Conservation (phyloP, 2,113 vertebrate genomes). For the Monopterus albus region DNA sequence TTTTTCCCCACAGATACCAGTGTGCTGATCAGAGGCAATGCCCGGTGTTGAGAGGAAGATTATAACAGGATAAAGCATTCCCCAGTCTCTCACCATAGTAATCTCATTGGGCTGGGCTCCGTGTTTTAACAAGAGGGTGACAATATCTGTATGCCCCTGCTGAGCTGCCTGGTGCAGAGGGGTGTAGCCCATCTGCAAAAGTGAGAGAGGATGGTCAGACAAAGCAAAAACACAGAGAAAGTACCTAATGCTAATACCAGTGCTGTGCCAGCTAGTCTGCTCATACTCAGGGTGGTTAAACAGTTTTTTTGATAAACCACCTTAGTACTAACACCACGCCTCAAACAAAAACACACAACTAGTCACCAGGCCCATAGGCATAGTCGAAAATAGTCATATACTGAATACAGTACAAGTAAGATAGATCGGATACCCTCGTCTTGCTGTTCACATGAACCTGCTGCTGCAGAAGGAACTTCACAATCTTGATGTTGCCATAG, state of each 20-base stretch:
- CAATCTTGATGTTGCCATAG: slow-evolving; percentile 98
- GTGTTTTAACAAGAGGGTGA: slow-evolving; percentile 92
- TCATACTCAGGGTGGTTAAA: neutral
- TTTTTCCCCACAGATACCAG: neutral
- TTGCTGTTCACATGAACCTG: slow-evolving; percentile 94
- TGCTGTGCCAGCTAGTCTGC: no score
- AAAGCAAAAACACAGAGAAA: neutral
- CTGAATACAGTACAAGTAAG: neutral
- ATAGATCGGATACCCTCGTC: slow-evolving; percentile 87
- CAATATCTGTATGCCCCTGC: slow-evolving; percentile 95
- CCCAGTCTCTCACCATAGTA: slow-evolving; percentile 85
- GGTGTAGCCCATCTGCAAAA: slow-evolving; percentile 90
- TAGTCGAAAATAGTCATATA: neutral
- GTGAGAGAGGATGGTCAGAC: neutral
- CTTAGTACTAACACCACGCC: no score
- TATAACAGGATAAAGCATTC: neutral
- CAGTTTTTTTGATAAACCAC: no score
- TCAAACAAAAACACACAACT: neutral
- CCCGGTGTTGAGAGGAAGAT: neutral
- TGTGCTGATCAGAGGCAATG: neutral
- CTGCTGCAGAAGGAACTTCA: slow-evolving; percentile 96
- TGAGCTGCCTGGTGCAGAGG: slow-evolving; percentile 96
- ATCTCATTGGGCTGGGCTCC: slow-evolving; percentile 93
- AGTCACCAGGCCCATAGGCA: neutral
- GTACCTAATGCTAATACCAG: neutral